Evolutionary conservation across 2,888 invertebrate genomes (phyloP).

Genomic region (Cryptocephalus primarius): DNA sequence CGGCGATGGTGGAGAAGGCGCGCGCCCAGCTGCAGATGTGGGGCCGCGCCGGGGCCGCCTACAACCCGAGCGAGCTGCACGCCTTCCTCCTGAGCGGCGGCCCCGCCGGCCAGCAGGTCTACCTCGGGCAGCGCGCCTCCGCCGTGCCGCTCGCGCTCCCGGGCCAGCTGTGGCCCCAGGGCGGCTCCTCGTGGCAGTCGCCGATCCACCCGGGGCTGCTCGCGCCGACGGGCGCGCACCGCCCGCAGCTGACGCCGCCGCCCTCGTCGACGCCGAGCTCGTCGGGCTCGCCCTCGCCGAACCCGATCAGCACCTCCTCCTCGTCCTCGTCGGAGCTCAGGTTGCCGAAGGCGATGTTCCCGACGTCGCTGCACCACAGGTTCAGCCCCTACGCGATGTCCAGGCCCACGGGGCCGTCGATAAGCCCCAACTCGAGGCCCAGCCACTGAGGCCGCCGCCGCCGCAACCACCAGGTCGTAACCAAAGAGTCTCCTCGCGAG

Average conservation of each 20-base stretch:
- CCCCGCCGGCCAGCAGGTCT: conserved; percentile 29
- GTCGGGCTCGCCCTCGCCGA: conserved; percentile 50
- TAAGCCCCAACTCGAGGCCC: conserved; percentile 23
- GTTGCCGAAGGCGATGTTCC: conserved; percentile 38
- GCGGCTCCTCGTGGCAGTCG: conserved; percentile 29
- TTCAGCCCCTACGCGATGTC: conserved; percentile 37
- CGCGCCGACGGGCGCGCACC: conserved; percentile 32
- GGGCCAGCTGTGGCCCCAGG: conserved; percentile 39
- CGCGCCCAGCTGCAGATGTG: conserved; percentile 44
- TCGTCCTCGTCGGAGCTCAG: conserved; percentile 26
- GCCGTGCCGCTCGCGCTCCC: conserved; percentile 32
- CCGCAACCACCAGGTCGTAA: conserved; percentile 9
- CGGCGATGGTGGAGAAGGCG: conserved; percentile 48
- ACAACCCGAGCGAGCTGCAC: conserved; percentile 41
- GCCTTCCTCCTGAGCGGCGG: conserved; percentile 31
- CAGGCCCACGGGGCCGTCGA: conserved; percentile 18
- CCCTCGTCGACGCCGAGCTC: conserved; percentile 44
- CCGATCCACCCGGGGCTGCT: conserved; percentile 34
- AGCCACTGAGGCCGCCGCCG: conserved; percentile 21
- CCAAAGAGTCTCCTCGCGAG: conserved; percentile 27
- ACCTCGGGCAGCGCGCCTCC: conserved; percentile 29
- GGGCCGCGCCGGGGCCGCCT: conserved; percentile 39
- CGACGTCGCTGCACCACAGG: conserved; percentile 35
- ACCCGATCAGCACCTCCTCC: conserved; percentile 26
- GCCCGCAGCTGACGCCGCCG: conserved; percentile 37